Evolutionary conservation across 2,797 vertebrate genomes (phyloP), one percentile per base, ranked within the genome.

Genomic region (Anguilla marmorata): DNA sequence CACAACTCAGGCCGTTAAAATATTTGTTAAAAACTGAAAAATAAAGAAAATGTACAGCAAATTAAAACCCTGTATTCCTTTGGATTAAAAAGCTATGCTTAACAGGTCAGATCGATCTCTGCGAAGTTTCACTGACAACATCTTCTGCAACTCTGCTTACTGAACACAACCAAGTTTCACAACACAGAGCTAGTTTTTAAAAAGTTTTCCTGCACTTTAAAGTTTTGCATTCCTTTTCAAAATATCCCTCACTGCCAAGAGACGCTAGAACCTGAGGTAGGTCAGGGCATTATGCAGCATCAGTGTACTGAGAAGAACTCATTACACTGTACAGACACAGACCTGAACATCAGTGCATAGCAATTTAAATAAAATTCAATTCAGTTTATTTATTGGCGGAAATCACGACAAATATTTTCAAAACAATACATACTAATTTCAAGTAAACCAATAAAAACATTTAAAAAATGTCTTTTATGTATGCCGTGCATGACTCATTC

Each of bases 361-460:
- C 45, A 12, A 21, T 48, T 41, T 33, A 19, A 80, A 33, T 33
- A 14, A 12, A 12, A 69, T 69, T 69, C 63, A 69, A 27, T 69
- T 69, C n/a, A 69, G 6, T 27, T 69, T 8, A 24, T 69, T 69
- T n/a, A 69, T 19, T 24, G n/a, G 19, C 63, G 27, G 24, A 69
- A 69, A 7, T n/a, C 6, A 66, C 21, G n/a, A 24, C 6, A 66
- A 66, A 27, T 66, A 66, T 66, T 66, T 66, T 24, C 63, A 66
- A 66, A 66, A 66, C 24, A n/a, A 58, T 19, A 14, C 14, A 76
- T 14, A 37, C 72, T 21, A 80, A 80, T 48, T 82, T 24, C 11
- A 82, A 82, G 24, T 50, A 82, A 19, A 50, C 79, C 79, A 82
- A 82, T n/a, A 82, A 82, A 82, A 50, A 48, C 76, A 24, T 82